A percentile compares a stretch with the other conserved stretches of the same genome.
Evolutionary conservation across 2,113 vertebrate genomes (phyloP).

Genomic region (Laterallus jamaicensis): DNA sequence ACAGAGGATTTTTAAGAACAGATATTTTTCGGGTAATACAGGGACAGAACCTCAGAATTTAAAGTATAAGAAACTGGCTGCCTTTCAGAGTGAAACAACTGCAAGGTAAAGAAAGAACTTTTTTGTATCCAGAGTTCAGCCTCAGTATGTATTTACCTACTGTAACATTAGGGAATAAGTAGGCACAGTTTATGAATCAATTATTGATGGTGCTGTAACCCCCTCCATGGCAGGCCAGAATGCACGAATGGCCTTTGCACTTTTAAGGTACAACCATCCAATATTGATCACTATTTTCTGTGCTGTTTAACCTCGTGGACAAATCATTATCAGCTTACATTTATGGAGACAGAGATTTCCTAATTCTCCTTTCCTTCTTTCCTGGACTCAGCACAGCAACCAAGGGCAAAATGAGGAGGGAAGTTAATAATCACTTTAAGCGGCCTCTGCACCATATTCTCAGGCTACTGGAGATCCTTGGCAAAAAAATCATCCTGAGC

Average conservation of each 20-base stretch:
- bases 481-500: not conserved
- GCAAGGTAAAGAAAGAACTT: constrained; percentile 40
- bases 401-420: constrained; percentile 3
- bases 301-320: constrained; percentile 27
- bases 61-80: not conserved
- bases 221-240: constrained; percentile 34
- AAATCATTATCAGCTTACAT: constrained; percentile 38
- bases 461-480: constrained; percentile 40
- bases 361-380: not conserved
- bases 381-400: not conserved
- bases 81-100: constrained; percentile 41
- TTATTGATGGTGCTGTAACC: constrained; percentile 72
- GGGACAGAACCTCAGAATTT: not conserved
- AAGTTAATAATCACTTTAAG: constrained; percentile 43
- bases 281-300: constrained; percentile 29
- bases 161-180: constrained; percentile 65
- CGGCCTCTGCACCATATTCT: constrained; percentile 43
- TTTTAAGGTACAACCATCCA: constrained; percentile 32
- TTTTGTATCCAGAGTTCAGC: not conserved
- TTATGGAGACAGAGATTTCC: not conserved
- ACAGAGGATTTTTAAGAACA: not conserved
- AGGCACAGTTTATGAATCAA: constrained; percentile 58
- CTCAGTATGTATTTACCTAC: constrained; percentile 45
- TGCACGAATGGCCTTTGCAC: constrained; percentile 60
- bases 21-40: not conserved